Evolutionary conservation across 2,113 vertebrate genomes (phyloP), one percentile per base, ranked within the genome.

Genomic region (Thalassoma bifasciatum): DNA sequence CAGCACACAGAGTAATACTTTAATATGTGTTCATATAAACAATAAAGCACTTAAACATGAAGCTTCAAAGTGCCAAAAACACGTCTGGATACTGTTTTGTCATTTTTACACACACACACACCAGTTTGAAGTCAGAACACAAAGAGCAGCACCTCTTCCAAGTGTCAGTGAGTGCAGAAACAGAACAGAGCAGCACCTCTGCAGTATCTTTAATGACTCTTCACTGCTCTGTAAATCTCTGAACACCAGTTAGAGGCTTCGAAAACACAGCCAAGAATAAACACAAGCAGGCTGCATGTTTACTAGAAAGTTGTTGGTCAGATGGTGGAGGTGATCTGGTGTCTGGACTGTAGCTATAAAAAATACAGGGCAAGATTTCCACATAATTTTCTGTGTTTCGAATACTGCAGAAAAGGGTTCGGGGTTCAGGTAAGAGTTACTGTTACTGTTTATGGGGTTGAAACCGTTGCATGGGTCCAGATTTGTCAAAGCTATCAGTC

Each of bases 1-100:
- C 50, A 52, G 21, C 21, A 60, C 38, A 49, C n/a, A 44, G 22
- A 19, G n/a, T 40, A 24, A 61, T 60, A 19, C 24, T 82, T 8
- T 46, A 17, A 46, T 46, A 19, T 59, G 23, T 19, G 42, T 46
- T 50, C 37, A n/a, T 44, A 50, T 50, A 66, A 61, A 51, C 64
- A 59, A 47, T 12, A n/a, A 34, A 10, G 11, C 49, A 17, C 21
- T 60, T 44, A 2, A 3, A 42, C n/a, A 50, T 59, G 37, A 38
- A 74, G 61, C 0, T 5, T n/a, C 46, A 0, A 11, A 10, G 42
- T n/a, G 5, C 13, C n/a, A 26, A 64, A 30, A 56, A 56, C 54
- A 62, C 16, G 17, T 13, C 38, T 11, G n/a, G 38, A n/a, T 10
- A 19, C 38, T 21, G 23, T 57, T 51, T 36, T 49, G 38, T 54